Base-by-base conservation (phyloP, 1,140 invertebrate species). In the Pararge aegeria region DNA sequence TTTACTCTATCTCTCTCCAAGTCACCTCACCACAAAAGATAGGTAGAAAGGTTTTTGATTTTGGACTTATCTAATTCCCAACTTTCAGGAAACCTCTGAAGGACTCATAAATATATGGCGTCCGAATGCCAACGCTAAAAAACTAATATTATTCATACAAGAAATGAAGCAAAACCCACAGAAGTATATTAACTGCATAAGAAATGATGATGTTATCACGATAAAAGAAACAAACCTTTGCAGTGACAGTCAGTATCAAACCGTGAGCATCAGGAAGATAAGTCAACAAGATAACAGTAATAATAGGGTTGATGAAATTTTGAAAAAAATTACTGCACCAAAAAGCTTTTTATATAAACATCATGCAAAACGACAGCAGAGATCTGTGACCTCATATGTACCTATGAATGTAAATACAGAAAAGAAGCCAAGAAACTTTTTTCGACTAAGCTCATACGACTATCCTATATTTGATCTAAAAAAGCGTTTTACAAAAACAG, bases 261-360 rank as follows among this genome's bases (percentile, higher is more conserved):
- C 80, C 1, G 82, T 89, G 0, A 81, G 69, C 13, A 72, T 77
- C 0, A 64, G 72, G n/a, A 81, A 80, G 54, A 73, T 76, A 19
- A 80, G 71, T 61, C 75, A 80, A 34, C 74, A 83, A 42, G 64
- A 73, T 15, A 52, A 71, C 38, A 21, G 51, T 21, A 38, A 52
- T 10, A 75, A 61, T n/a, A 73, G 55, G 44, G 80, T 87, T 6
- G 83, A 90, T 59, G 80, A 83, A 29, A 67, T 89, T 18, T 57
- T 86, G 13, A 87, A 85, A 53, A 83, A 64, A 62, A 75, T 90
- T 1, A 83, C 80, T 0, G 78, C 81, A 50, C 83, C 87, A 2
- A 90, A 89, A 58, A 91, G 89, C 61, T 91, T 91, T 61, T 58
- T 91, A 5, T 91, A 91, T 53, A 83, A 88, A 68, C 79, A 84